These are phyloP conservation scores for Meganola albula DNA, from an alignment of 2,888 invertebrate species.

Conservation along the genomic window DNA sequence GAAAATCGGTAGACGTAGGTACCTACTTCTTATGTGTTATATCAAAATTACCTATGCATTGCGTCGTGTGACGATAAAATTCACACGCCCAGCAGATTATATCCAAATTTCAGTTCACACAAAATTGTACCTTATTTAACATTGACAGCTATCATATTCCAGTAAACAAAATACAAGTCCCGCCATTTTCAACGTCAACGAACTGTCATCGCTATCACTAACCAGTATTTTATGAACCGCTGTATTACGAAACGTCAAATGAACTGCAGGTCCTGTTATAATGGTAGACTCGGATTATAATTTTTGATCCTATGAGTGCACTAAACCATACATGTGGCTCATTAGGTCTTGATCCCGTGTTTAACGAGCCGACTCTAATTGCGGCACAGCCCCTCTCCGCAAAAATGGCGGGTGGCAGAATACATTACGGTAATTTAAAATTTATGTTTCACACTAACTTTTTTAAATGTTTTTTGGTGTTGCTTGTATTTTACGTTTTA, in stretches of 20 bases:
- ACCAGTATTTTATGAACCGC: constrained; percentile 29
- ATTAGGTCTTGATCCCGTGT: constrained; percentile 67
- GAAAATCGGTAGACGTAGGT: no score
- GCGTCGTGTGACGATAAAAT: no score
- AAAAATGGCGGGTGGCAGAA: constrained; percentile 48
- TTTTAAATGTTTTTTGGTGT: constrained; percentile 28
- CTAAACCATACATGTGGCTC: constrained; percentile 68
- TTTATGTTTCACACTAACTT: constrained; percentile 55
- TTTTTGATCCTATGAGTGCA: constrained; percentile 65
- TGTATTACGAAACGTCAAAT: not conserved
- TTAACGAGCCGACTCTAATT: constrained; percentile 69
- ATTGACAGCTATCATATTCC: constrained; percentile 29
- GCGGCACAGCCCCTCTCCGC: constrained; percentile 45
- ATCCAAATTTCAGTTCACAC: no score
- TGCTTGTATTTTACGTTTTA: constrained; percentile 26
- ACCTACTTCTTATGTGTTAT: no score
- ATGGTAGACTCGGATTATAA: constrained; percentile 52
- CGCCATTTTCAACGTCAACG: constrained; percentile 50
- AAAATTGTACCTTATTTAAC: constrained; percentile 28
- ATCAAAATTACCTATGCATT: no score
- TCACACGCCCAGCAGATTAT: no score
- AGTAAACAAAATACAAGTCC: constrained; percentile 22
- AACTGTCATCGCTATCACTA: constrained; percentile 43
- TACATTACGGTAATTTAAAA: constrained; percentile 52
- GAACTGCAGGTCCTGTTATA: constrained; percentile 26